Conservation (phyloP, 2,113 vertebrate genomes). For the Mus pahari region DNA sequence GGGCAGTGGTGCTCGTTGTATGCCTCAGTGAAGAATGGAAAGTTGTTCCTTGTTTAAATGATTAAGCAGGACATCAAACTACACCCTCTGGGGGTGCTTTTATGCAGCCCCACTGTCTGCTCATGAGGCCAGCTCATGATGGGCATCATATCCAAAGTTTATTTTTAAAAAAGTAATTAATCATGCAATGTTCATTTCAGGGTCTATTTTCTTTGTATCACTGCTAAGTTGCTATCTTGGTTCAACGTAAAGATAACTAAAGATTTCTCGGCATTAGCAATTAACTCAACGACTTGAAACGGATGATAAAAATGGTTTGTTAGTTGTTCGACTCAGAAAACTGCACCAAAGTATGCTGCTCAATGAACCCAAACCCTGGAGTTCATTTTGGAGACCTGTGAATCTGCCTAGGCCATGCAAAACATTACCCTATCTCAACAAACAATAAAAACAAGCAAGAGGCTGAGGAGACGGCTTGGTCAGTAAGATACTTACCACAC, state of each 20-base stretch:
- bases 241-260: not conserved
- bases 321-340: not conserved
- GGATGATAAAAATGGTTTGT: not conserved
- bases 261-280: not conserved
- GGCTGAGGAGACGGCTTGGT: too few relatives aligned
- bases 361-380: not conserved
- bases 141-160: rapidly evolving
- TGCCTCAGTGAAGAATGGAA: not conserved
- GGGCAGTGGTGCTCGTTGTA: not conserved
- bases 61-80: not conserved
- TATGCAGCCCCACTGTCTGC: rapidly evolving
- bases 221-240: not conserved
- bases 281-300: not conserved
- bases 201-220: not conserved
- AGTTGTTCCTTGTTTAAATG: not conserved
- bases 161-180: not conserved
- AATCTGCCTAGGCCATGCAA: not conserved
- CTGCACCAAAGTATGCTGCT: too few relatives aligned
- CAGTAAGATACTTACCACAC: not conserved
- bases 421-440: not conserved
- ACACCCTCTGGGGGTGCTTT: rapidly evolving
- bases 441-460: not conserved
- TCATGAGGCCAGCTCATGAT: rapidly evolving
- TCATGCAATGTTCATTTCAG: not conserved
- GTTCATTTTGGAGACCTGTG: not conserved